These are phyloP conservation scores for Peromyscus aztecus DNA, from an alignment of 2,797 vertebrate genomes.

Conservation along the genomic window DNA sequence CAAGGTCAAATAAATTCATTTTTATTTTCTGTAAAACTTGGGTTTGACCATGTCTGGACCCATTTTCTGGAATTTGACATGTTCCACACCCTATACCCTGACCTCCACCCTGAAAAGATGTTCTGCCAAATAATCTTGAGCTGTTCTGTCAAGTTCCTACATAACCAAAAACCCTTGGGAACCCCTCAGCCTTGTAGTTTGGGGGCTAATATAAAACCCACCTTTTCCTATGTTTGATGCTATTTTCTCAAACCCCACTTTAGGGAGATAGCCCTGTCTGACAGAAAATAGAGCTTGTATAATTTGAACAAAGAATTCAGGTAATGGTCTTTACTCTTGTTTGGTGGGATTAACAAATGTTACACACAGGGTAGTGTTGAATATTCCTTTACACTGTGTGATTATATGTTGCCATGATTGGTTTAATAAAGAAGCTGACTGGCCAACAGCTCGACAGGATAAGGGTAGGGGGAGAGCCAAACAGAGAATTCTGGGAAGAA, in stretches of 20 bases:
- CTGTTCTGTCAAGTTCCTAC: background rate
- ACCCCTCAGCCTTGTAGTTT: background rate
- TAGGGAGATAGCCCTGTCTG: background rate
- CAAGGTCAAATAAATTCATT: background rate
- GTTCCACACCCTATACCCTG: background rate
- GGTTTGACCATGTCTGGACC: background rate
- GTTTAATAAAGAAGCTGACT: too few species aligned
- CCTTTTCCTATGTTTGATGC: background rate
- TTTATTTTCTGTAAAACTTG: background rate
- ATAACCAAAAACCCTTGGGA: background rate
- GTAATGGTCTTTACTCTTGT: background rate
- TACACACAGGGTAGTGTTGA: background rate
- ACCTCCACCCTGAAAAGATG: background rate
- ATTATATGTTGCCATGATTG: too few species aligned
- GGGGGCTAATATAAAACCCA: background rate
- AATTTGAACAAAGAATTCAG: background rate
- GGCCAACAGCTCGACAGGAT: too few species aligned
- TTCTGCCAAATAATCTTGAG: background rate
- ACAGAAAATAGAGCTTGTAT: background rate
- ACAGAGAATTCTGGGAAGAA: too few species aligned
- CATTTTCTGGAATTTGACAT: background rate
- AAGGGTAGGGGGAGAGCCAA: too few species aligned
- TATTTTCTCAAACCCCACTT: background rate
- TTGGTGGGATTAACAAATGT: background rate
- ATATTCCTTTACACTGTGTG: too few species aligned